These are phyloP conservation scores for Urocitellus parryii DNA, from an alignment of 2,113 vertebrate species.

Conservation along the genomic window DNA sequence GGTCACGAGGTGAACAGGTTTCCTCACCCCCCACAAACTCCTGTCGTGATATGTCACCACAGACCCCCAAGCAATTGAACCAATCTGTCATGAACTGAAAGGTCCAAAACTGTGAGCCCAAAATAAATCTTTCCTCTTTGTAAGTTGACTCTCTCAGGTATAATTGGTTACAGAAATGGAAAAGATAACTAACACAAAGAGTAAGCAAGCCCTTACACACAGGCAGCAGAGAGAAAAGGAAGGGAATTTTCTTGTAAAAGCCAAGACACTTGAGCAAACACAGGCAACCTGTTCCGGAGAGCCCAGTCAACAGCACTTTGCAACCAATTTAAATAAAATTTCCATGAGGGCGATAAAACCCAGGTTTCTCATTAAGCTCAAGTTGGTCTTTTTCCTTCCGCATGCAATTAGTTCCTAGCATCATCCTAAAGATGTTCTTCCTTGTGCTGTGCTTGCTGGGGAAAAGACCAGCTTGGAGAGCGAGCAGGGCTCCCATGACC, in stretches of 20 bases:
- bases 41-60: not conserved
- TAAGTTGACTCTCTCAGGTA: not conserved
- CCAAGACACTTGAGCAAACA: not conserved
- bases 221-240: not conserved
- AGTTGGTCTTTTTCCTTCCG: not conserved
- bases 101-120: no score
- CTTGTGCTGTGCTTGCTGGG: not conserved
- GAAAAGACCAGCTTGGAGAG: not conserved
- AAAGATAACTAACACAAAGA: not conserved
- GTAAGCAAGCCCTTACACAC: not conserved
- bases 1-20: not conserved
- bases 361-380: conserved; percentile 59
- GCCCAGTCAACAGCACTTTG: not conserved
- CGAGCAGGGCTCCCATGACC: not conserved
- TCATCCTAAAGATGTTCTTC: not conserved
- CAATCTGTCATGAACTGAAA: not conserved
- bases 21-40: not conserved
- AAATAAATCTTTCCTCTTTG: not conserved
- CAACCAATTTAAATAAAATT: conserved; percentile 39
- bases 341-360: conserved; percentile 13
- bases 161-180: not conserved
- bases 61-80: not conserved
- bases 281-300: not conserved
- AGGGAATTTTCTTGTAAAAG: not conserved
- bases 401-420: not conserved